phyloP scores from a whole-genome alignment of 2,113 vertebrate species.

The Gnathonemus longibarbis region DNA sequence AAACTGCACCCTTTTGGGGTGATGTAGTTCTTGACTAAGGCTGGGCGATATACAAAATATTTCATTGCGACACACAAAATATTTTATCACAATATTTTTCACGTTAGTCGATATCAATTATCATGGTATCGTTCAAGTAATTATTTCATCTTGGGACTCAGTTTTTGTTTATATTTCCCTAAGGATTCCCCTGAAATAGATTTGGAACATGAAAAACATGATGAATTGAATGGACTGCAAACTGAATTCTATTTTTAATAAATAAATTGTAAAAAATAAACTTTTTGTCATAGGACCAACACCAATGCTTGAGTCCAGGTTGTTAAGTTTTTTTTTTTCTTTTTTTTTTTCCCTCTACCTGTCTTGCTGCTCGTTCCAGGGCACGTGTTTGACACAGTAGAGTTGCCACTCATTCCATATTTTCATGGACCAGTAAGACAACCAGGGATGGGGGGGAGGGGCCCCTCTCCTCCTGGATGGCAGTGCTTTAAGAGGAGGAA shows the following conservation, averaged over 20 bases:
- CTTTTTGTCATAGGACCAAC: not conserved
- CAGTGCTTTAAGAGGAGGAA: not conserved
- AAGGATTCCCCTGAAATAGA: not conserved
- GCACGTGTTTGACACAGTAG: not conserved
- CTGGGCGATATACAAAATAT: not conserved
- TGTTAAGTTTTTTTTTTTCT: no score
- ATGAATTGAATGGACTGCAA: not conserved
- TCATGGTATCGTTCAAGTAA: not conserved
- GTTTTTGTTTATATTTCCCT: not conserved
- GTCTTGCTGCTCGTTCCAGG: not conserved
- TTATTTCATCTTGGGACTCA: not conserved
- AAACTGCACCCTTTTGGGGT: not conserved
- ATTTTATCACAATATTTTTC: not conserved
- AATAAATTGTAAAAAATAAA: not conserved
- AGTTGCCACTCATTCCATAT: not conserved
- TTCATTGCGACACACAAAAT: not conserved
- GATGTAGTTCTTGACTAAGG: not conserved
- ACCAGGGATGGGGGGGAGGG: not conserved
- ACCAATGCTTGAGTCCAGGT: not conserved
- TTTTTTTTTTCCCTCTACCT: not conserved
- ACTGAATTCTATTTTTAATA: not conserved
- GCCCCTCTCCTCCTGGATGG: not conserved
- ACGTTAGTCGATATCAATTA: not conserved
- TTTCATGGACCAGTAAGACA: not conserved
- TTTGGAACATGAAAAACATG: not conserved